A percentile compares a stretch with the other conserved stretches of the same genome.
These are phyloP conservation scores for Parazoanthus atlanticus DNA, from an alignment of 92 coral and sea anemone genomes.

Conservation along the genomic window DNA sequence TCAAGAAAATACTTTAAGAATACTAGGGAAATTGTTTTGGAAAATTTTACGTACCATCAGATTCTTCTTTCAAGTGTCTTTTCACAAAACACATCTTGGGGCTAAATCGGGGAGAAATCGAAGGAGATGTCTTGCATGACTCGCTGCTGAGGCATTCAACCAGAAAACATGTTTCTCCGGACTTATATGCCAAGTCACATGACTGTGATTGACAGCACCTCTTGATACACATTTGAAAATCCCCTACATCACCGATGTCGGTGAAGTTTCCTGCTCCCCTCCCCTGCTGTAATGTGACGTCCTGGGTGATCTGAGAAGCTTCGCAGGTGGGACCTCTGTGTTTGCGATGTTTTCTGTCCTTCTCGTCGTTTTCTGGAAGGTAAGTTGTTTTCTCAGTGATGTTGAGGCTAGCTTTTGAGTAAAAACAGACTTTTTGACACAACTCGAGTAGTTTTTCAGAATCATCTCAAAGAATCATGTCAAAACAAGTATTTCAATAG, in stretches of 20 bases:
- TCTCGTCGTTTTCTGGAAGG: conserved; percentile 42
- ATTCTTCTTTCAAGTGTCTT: conserved; percentile 51
- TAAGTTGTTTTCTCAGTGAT: neutral
- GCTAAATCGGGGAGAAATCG: conserved; percentile 70
- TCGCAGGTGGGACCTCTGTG: conserved; percentile 79
- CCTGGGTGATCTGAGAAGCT: conserved; percentile 73
- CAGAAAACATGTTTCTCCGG: conserved; percentile 87
- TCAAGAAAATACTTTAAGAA: no score
- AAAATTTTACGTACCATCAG: conserved; percentile 37
- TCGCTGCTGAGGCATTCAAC: conserved; percentile 74
- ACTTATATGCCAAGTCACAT: conserved; percentile 84
- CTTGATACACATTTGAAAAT: conserved; percentile 79
- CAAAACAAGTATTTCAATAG: no score
- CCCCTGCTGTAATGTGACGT: conserved; percentile 72
- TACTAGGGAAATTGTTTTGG: no score
- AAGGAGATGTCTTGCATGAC: conserved; percentile 79
- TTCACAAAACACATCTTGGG: conserved; percentile 83
- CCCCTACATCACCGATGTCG: conserved; percentile 89
- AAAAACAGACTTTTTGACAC: no score
- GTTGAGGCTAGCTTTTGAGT: no score
- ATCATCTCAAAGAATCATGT: no score
- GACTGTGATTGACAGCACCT: conserved; percentile 78
- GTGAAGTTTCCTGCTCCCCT: conserved; percentile 89
- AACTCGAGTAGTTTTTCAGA: no score
- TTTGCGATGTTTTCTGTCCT: conserved; percentile 82